Base-by-base conservation (phyloP, 2,113 vertebrate genomes). In the Macquaria ambigua region DNA sequence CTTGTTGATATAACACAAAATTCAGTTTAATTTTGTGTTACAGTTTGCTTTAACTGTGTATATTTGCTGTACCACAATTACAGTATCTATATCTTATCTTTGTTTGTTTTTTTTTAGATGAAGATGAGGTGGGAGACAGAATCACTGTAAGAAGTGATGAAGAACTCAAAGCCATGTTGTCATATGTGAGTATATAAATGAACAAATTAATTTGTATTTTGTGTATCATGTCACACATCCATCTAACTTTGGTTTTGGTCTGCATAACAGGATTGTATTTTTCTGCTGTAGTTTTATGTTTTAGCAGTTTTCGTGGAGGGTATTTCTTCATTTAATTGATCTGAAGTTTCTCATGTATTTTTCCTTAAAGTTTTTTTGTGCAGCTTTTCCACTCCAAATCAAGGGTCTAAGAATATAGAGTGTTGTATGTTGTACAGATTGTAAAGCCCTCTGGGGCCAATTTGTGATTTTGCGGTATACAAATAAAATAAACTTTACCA, bases 111-210 rank as follows among this genome's bases (percentile, higher is more conserved):
- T 78, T 89, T 92, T 72, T 74, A 99, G 98, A 99, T 94, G 98
- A 99, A 94, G 98, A 99, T 92, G 98, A 99, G 88, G 98, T 99
- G n/a, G 98, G 98, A 0, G 98, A 99, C 89, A 95, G 98, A 90
- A 99, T 99, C 90, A 99, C 98, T 9, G 98, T 99, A 41, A 96
- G 98, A 89, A 99, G 98, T 9, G 98, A 99, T 43, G 98, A 99
- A 93, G 98, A 99, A 91, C 98, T 99, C 92, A 98, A 99, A 95
- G 98, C 98, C 79, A 99, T 99, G 98, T 92, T 99, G 39, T 99
- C 98, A 14, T 99, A 99, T 91, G 98, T 99, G 91, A 96, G 98
- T 98, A 90, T 31, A 66, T 66, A 12, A 69, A 77, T 75, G 1
- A 75, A 14, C 34, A 21, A 11, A 64, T 39, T 0, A 20, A 21